These are phyloP conservation scores for Coleophora flavipennella DNA, from an alignment of 2,888 invertebrate species.

Conservation along the genomic window DNA sequence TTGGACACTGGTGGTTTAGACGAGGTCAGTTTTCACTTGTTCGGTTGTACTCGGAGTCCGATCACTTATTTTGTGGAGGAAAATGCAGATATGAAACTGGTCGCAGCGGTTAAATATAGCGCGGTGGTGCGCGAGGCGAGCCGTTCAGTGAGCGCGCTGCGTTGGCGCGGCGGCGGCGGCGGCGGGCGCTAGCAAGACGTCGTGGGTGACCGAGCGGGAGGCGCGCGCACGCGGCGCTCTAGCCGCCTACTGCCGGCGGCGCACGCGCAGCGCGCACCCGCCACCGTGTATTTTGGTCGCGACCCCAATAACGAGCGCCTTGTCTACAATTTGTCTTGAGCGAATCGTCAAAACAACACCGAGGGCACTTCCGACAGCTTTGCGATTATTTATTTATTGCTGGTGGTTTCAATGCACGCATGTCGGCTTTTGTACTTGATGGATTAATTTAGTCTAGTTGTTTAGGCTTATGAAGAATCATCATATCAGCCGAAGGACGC, in stretches of 20 bases:
- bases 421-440: no score
- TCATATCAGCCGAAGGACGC: no score
- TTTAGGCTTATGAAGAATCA: no score
- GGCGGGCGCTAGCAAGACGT: slow-evolving; percentile 49
- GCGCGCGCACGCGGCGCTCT: slow-evolving; percentile 52
- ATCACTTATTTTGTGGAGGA: slow-evolving; percentile 54
- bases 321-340: slow-evolving; percentile 65
- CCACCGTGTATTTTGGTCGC: slow-evolving; percentile 67
- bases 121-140: slow-evolving; percentile 39
- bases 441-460: no score
- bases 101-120: slow-evolving; percentile 68
- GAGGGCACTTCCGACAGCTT: slow-evolving; percentile 50
- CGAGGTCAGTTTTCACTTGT: slow-evolving; percentile 39
- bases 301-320: slow-evolving; percentile 66
- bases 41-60: slow-evolving; percentile 31
- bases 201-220: slow-evolving; percentile 32
- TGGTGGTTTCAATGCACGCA: slow-evolving; percentile 10
- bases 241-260: slow-evolving; percentile 67
- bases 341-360: slow-evolving; percentile 60
- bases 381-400: slow-evolving; percentile 39
- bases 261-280: slow-evolving; percentile 47
- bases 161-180: no score
- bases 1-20: slow-evolving; percentile 28
- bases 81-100: slow-evolving; percentile 62
- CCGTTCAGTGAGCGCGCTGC: no score